Evolutionary conservation across 1,140 invertebrate genomes (phyloP), one percentile per base, ranked within the genome.

Genomic region (Brachionus calyciflorus): DNA sequence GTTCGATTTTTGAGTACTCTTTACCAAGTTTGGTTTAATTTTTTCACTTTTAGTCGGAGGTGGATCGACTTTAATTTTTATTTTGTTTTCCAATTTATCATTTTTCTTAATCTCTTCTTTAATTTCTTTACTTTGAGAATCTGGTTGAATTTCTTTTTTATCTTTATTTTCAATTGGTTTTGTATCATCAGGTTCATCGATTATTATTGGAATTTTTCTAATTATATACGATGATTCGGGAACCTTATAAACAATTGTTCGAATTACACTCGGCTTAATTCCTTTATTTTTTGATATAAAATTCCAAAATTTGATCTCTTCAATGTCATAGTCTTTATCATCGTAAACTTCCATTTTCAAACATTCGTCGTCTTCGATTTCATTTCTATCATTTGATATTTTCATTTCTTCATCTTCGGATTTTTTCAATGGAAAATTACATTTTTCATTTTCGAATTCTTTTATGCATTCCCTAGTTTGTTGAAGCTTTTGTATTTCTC

Each of bases 271-370:
- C 3, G 69, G 69, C 24, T 55, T 49, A 49, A 41, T 51, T 17
- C 69, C 69, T 73, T 73, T 73, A 40, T 73, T 73, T 49, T 55
- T 49, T 9, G 69, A 73, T 1, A 73, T 49, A 55, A 73, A 73
- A 73, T 73, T 73, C 69, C 69, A 73, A 37, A 73, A 55, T 55
- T 73, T 73, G 0, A 73, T 73, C 24, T 73, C 69, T 49, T 73
- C 69, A 51, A 73, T 73, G 33, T 73, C 69, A 41, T 73, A 73
- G 26, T 73, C 69, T 37, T 73, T 37, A 46, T 73, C 69, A 10
- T 73, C 46, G 24, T 73, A 55, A 3, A 73, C 69, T 19, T 49
- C 44, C 69, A 73, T 40, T 53, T 55, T 73, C 14, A 73, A 55
- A 17, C 40, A 33, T 55, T 73, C 69, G 21, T 73, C 28, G 24